A percentile compares a stretch with the other conserved stretches of the same genome.
Conservation (phyloP, 2,113 vertebrate genomes). For the Eubucco bourcierii region DNA sequence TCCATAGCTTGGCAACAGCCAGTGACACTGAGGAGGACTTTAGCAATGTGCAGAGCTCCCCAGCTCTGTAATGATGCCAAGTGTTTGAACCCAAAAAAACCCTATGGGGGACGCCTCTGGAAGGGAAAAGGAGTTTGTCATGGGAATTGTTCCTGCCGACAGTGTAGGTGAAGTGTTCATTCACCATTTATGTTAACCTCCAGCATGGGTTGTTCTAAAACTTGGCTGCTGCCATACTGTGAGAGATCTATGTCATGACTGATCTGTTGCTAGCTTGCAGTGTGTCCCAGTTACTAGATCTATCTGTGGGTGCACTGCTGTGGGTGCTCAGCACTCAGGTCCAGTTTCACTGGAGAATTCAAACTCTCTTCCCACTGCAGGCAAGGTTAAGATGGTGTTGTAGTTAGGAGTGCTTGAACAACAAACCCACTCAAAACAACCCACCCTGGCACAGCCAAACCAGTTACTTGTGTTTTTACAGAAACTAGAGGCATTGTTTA, state of each 20-base stretch:
- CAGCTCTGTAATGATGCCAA: neutral
- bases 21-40: constrained; percentile 82
- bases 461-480: neutral
- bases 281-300: too few relatives aligned
- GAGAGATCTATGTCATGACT: fast-evolving
- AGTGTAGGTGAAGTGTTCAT: neutral
- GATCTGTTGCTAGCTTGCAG: too few relatives aligned
- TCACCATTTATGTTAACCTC: fast-evolving
- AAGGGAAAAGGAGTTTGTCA: neutral
- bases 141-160: too few relatives aligned
- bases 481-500: neutral
- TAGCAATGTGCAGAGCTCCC: neutral
- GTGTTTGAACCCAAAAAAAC: fast-evolving
- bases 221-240: neutral
- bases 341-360: fast-evolving
- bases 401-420: neutral
- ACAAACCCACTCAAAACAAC: neutral
- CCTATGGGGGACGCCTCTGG: fast-evolving
- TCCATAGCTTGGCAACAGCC: constrained; percentile 75
- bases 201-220: fast-evolving
- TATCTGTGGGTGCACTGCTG: neutral
- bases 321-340: neutral
- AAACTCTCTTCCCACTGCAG: neutral
- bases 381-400: neutral
- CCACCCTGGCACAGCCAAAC: fast-evolving